Percentiles rank a stretch among this genome's conserved stretches.
phyloP scores from a whole-genome alignment of 1,140 invertebrate species.

The Rhopalosiphum maidis region DNA sequence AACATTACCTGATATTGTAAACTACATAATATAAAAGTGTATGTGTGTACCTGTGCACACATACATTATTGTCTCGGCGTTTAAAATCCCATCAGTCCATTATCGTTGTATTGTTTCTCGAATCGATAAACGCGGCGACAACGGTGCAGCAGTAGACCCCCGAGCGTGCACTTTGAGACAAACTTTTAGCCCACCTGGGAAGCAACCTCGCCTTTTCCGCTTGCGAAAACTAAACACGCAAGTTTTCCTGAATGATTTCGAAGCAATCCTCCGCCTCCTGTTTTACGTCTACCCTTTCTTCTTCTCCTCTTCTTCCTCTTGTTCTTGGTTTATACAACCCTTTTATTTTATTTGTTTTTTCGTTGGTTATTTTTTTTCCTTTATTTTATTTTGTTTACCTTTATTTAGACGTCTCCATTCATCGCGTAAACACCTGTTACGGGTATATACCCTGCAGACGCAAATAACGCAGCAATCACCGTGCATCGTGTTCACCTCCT shows the following conservation, averaged over 20 bases:
- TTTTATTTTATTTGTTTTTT: conserved; percentile 30
- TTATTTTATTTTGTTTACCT: neutral
- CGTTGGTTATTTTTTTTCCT: neutral
- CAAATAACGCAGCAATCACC: neutral
- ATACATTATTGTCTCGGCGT: conserved; percentile 20
- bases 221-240: neutral
- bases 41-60: neutral
- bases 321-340: neutral
- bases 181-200: conserved; percentile 35
- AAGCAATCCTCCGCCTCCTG: neutral
- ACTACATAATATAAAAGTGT: neutral
- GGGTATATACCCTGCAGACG: neutral
- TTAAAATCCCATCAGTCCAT: conserved; percentile 47
- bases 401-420: conserved; percentile 42
- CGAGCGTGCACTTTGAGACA: neutral
- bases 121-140: neutral
- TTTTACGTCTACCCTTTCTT: neutral
- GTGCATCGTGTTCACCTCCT: neutral
- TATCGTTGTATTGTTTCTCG: conserved; percentile 32
- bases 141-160: neutral
- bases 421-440: conserved; percentile 15
- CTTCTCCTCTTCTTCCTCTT: neutral
- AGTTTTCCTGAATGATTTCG: neutral
- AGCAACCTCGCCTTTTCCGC: neutral
- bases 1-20: conserved; percentile 48